A percentile compares a stretch with the other conserved stretches of the same genome.
These are phyloP conservation scores for Melieria picta DNA, from an alignment of 2,888 invertebrate species.

Conservation along the genomic window DNA sequence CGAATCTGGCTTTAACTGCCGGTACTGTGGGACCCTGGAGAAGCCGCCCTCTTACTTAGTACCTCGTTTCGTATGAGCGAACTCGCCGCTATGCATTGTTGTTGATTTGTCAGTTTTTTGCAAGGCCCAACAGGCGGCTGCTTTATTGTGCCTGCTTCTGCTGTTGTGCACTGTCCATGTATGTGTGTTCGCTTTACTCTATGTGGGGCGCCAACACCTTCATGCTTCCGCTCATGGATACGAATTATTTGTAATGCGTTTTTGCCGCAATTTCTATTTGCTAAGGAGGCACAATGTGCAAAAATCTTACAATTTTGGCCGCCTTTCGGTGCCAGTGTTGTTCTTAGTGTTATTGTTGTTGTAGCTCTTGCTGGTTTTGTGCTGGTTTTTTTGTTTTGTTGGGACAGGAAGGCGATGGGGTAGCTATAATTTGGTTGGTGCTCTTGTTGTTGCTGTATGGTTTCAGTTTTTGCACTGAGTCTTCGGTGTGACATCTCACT, in stretches of 20 bases:
- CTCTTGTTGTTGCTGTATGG: constrained; percentile 6
- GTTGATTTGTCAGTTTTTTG: no score
- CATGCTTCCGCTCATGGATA: constrained; percentile 13
- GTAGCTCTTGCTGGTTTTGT: constrained; percentile 39
- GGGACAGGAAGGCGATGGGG: no score
- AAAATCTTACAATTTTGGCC: neutral
- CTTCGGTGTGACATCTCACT: constrained; percentile 38
- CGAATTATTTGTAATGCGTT: constrained; percentile 26
- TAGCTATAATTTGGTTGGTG: neutral
- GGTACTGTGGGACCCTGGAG: no score
- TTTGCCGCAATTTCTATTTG: neutral
- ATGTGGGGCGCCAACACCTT: neutral
- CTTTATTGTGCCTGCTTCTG: no score
- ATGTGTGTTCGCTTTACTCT: neutral
- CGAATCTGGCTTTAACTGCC: no score
- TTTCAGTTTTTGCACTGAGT: neutral
- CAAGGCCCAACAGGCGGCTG: no score
- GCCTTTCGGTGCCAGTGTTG: neutral
- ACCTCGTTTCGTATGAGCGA: no score
- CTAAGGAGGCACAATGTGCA: no score
- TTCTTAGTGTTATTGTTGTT: constrained; percentile 33
- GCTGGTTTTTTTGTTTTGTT: constrained; percentile 10
- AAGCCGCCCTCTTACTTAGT: no score
- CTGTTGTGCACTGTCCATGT: neutral
- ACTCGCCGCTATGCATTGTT: no score